A percentile compares a stretch with the other conserved stretches of the same genome.
phyloP scores from a whole-genome alignment of 2,888 invertebrate genomes.

The Orgyia antiqua region DNA sequence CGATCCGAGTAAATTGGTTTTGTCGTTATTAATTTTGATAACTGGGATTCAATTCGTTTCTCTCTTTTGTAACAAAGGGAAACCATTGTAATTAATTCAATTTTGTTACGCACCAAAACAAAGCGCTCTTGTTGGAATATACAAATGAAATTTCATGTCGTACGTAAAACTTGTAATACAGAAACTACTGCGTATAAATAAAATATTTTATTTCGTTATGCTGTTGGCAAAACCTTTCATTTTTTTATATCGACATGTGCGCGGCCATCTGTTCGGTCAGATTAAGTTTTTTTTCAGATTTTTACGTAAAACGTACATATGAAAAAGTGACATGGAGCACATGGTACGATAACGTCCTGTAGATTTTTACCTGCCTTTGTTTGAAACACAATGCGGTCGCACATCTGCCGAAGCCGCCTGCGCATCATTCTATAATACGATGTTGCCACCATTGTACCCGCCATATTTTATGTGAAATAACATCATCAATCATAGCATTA shows the following conservation, averaged over 20 bases:
- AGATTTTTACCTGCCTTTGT: conserved; percentile 71
- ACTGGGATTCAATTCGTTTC: conserved; percentile 75
- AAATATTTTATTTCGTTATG: too few relatives aligned
- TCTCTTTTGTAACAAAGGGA: conserved; percentile 77
- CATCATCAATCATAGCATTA: conserved; percentile 39
- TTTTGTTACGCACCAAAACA: conserved; percentile 55
- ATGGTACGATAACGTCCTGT: conserved; percentile 60
- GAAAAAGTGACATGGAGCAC: conserved; percentile 75
- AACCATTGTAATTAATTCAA: conserved; percentile 72
- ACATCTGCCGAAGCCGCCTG: conserved; percentile 70
- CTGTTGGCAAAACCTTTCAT: too few relatives aligned
- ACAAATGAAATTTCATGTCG: too few relatives aligned
- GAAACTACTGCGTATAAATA: too few relatives aligned
- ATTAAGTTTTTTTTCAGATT: conserved; percentile 57
- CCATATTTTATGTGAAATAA: conserved; percentile 33
- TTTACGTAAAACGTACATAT: conserved; percentile 64
- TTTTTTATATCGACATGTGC: conserved; percentile 61
- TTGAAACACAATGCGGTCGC: conserved; percentile 60
- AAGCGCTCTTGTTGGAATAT: conserved; percentile 37
- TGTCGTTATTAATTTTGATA: conserved; percentile 75
- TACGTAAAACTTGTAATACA: background rate
- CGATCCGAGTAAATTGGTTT: conserved; percentile 69
- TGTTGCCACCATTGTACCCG: conserved; percentile 35
- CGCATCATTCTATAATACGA: conserved; percentile 39
- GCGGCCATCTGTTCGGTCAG: conserved; percentile 70